Base-by-base conservation (phyloP, 2,888 invertebrate genomes). In the Panopea generosa region DNA sequence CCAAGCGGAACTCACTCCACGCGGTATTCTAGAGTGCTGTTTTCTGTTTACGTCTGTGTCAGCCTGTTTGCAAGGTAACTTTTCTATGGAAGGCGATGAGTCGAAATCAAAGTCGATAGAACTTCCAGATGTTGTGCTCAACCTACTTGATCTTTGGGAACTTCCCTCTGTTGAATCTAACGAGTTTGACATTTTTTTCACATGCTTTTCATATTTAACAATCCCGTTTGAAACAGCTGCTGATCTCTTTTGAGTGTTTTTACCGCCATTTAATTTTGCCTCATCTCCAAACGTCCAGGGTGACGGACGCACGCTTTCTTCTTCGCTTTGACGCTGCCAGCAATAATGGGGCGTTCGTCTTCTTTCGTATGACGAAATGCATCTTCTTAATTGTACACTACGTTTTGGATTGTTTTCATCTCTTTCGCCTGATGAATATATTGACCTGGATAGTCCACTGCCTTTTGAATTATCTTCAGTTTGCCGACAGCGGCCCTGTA, bases 271-370 rank as follows among this genome's bases (percentile, higher is more conserved):
- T 18, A 18, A n/a, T 11, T n/a, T 26, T 45, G n/a, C n/a, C n/a
- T n/a, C n/a, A n/a, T 52, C 40, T 7, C 62, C 67, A 33, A 50
- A 62, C 2, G 56, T 47, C 65, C 65, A 63, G n/a, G n/a, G n/a
- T 20, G 69, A 24, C 20, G 66, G 52, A 14, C 33, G 33, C 6
- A 7, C 33, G 33, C 33, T 7, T 4, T 7, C 11, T 33, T 11
- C 4, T 33, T 7, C 33, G 11, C 11, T 33, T 7, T 33, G 33
- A 4, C 11, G 33, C 4, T 33, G 33, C 1, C 33, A 45, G 47
- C 79, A 79, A 2, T 55, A 66, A 38, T 79, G 79, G 6, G 79
- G 72, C 1, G 45, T 59, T 47, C 69, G 53, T 24, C 75, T 65
- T 29, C 72, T 47, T 9, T 75, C 75, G 45, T 72, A 75, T 2